These are phyloP conservation scores for Archilochus colubris DNA, from an alignment of 2,113 vertebrate species.

Conservation along the genomic window DNA sequence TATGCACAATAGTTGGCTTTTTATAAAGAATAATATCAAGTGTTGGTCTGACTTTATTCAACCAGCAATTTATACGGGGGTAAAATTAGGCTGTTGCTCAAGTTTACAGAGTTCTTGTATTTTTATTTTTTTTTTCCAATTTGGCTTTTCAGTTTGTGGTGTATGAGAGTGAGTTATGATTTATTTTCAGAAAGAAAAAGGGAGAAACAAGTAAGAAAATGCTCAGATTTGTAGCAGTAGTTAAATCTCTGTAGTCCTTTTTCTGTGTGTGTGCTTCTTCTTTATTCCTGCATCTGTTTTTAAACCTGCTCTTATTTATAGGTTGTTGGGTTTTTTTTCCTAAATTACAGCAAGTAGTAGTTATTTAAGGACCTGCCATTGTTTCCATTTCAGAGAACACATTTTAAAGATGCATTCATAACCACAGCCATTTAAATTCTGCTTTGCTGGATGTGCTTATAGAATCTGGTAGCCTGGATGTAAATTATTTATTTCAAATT, in stretches of 20 bases:
- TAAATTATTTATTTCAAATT: conserved; percentile 41
- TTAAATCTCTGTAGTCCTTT: background rate
- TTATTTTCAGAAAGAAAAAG: background rate
- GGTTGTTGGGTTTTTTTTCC: background rate
- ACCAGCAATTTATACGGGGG: background rate
- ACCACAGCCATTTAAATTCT: background rate
- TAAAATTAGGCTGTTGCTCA: background rate
- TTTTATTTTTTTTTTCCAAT: background rate
- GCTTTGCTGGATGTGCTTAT: background rate
- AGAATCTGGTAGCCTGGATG: background rate
- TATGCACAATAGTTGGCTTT: background rate
- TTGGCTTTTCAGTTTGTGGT: background rate
- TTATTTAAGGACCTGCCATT: background rate
- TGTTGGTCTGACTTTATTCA: background rate
- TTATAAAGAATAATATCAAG: background rate
- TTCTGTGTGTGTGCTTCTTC: background rate
- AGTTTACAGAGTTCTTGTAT: background rate
- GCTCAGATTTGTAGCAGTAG: background rate
- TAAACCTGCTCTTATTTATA: background rate
- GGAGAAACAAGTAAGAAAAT: background rate
- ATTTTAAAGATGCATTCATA: background rate
- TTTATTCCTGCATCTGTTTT: background rate
- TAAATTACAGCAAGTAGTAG: background rate
- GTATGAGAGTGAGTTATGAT: background rate
- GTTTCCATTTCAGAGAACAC: background rate